Percentiles rank a stretch among this genome's conserved stretches.
phyloP scores from a whole-genome alignment of 2,113 vertebrate species.

The Amblyornis subalaris region DNA sequence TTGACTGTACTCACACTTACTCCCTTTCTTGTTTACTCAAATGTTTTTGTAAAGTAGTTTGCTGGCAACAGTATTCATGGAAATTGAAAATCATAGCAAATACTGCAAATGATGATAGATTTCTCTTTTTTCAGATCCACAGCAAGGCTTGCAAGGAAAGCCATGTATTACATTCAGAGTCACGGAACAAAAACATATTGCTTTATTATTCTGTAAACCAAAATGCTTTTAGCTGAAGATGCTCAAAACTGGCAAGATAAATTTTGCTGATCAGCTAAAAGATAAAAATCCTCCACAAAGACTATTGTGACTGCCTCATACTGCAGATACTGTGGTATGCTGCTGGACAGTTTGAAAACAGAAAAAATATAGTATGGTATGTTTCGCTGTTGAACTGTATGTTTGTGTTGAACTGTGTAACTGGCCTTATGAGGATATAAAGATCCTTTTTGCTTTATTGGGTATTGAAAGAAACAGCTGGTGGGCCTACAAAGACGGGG shows the following conservation, averaged over 20 bases:
- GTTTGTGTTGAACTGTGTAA: background rate
- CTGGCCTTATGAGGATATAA: background rate
- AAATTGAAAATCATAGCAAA: background rate
- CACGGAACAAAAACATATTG: background rate
- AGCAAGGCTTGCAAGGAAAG: background rate
- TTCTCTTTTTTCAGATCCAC: background rate
- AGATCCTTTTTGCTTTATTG: background rate
- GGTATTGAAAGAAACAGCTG: background rate
- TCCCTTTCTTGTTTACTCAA: background rate
- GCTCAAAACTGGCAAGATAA: background rate
- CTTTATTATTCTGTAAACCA: background rate
- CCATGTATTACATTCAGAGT: background rate
- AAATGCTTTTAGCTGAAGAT: constrained; percentile 6
- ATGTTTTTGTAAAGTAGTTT: background rate
- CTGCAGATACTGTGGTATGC: background rate
- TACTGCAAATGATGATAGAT: background rate
- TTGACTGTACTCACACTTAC: background rate
- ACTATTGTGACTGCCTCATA: background rate
- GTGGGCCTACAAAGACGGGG: background rate
- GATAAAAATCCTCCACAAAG: background rate
- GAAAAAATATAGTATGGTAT: background rate
- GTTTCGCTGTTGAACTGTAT: background rate
- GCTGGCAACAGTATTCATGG: background rate
- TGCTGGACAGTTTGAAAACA: background rate
- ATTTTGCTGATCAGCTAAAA: background rate